Percentiles rank a stretch among this genome's conserved stretches.
These are phyloP conservation scores for Micromussa lordhowensis DNA, from an alignment of 92 coral and sea anemone species.

Conservation along the genomic window DNA sequence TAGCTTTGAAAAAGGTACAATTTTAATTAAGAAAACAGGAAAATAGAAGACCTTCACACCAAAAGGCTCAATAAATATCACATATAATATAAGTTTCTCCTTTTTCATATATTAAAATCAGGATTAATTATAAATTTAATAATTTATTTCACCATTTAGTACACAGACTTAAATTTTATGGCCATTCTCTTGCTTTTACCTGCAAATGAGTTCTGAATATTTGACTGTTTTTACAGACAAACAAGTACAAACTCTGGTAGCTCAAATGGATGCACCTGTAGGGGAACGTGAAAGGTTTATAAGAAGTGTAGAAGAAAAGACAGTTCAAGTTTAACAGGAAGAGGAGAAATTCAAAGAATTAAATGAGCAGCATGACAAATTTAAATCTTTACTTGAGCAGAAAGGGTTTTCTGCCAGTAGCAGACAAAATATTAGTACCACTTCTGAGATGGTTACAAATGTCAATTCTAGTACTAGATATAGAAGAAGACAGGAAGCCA, in stretches of 20 bases:
- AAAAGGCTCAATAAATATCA: constrained; percentile 9
- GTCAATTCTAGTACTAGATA: too few species aligned
- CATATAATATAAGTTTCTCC: neutral
- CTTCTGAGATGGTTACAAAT: too few species aligned
- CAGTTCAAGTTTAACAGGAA: constrained; percentile 5
- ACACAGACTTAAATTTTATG: neutral
- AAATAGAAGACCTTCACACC: neutral
- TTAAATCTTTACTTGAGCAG: too few species aligned
- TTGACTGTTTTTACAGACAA: neutral
- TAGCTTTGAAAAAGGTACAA: constrained; percentile 6
- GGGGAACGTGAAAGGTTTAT: neutral
- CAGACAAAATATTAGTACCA: too few species aligned
- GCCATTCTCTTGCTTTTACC: too few species aligned
- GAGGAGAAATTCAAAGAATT: neutral
- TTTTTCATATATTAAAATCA: neutral
- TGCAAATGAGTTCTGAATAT: neutral
- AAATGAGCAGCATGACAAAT: constrained; percentile 4
- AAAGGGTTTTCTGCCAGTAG: too few species aligned
- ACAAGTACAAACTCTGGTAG: neutral
- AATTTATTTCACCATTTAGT: neutral
- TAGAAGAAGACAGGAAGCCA: constrained; percentile 20
- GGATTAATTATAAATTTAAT: neutral
- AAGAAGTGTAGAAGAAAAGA: constrained; percentile 13
- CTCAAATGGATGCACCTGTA: constrained; percentile 1
- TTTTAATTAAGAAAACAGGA: neutral